These are phyloP conservation scores for Virgularia gustaviana DNA, from an alignment of 92 coral and sea anemone species.

Conservation along the genomic window DNA sequence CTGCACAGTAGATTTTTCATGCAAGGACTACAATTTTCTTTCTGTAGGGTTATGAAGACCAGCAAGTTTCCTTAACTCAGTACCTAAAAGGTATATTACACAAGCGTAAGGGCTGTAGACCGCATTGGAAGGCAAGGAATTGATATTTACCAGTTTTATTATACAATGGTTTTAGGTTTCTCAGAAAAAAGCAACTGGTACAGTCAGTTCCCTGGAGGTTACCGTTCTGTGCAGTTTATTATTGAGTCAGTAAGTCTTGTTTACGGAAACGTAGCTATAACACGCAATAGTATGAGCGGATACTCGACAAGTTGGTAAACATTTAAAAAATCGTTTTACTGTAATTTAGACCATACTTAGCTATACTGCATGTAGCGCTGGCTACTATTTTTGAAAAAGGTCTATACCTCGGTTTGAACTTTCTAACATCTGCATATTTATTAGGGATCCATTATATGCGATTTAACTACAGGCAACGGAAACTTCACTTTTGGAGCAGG, in stretches of 20 bases:
- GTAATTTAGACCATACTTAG: no score
- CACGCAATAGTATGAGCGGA: no score
- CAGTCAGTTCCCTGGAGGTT: constrained; percentile 80
- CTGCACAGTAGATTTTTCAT: not conserved
- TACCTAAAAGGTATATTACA: constrained; percentile 19
- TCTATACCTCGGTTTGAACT: no score
- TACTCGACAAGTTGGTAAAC: no score
- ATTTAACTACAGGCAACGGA: no score
- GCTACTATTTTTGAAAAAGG: constrained; percentile 27
- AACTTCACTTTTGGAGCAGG: no score
- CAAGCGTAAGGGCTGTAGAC: not conserved
- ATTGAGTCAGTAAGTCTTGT: constrained; percentile 73
- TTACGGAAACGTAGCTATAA: no score
- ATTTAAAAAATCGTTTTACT: no score
- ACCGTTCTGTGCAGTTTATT: constrained; percentile 69
- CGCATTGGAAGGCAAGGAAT: not conserved
- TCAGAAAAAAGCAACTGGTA: constrained; percentile 72
- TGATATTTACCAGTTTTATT: no score
- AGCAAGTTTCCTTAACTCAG: constrained; percentile 9
- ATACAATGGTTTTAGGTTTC: constrained; percentile 57
- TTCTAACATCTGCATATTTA: no score
- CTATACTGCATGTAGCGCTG: no score
- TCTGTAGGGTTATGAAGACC: not conserved
- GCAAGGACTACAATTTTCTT: not conserved
- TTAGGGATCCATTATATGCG: no score